Conservation (phyloP, 2,888 invertebrate genomes). For the Rhamphomyia laevipes region DNA sequence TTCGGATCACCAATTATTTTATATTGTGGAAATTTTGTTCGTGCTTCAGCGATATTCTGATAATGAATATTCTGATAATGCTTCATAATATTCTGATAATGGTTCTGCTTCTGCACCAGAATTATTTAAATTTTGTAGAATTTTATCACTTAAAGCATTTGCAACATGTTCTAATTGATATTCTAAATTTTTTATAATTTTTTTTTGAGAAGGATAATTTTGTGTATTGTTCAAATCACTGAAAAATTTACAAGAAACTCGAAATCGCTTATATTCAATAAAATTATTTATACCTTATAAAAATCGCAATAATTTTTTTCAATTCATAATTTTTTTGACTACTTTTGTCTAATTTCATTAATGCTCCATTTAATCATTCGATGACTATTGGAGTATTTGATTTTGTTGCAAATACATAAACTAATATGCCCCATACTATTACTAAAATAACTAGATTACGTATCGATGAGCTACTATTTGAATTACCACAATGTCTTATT, state of each 20-base stretch:
- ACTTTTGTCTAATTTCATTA: constrained; percentile 66
- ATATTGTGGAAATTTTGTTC: constrained; percentile 67
- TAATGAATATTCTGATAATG: constrained; percentile 76
- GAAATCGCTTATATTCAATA: too few species aligned
- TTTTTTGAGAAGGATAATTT: not conserved
- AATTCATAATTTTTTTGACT: constrained; percentile 71
- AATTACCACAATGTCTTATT: too few species aligned
- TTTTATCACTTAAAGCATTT: not conserved
- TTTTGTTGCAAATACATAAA: constrained; percentile 35
- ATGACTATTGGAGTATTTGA: constrained; percentile 23
- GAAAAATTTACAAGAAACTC: constrained; percentile 9
- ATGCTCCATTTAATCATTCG: constrained; percentile 53
- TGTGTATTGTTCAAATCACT: too few species aligned
- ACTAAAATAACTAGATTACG: constrained; percentile 33
- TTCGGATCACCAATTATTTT: constrained; percentile 78
- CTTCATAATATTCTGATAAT: constrained; percentile 65
- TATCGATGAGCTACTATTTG: constrained; percentile 14
- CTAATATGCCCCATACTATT: constrained; percentile 33
- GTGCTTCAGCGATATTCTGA: constrained; percentile 60
- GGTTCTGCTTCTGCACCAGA: too few species aligned
- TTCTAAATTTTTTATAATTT: constrained; percentile 19
- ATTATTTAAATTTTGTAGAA: not conserved
- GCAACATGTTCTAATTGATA: constrained; percentile 56
- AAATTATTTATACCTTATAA: constrained; percentile 43
- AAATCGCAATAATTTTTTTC: constrained; percentile 53